phyloP scores from a whole-genome alignment of 2,888 invertebrate species.

The Elegia similella region DNA sequence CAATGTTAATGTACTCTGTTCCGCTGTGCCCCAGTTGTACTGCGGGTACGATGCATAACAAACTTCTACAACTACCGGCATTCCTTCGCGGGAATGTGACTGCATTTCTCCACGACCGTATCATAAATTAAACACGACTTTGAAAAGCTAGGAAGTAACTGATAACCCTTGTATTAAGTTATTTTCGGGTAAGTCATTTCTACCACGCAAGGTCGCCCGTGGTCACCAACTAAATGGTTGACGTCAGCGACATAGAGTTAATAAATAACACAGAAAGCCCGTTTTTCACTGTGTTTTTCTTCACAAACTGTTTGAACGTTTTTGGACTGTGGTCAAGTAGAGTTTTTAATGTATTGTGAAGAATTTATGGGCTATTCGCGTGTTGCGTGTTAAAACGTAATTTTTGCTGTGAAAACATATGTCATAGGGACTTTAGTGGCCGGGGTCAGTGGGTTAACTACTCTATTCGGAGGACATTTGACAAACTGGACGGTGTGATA shows the following conservation, averaged over 20 bases:
- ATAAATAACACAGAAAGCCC: neutral
- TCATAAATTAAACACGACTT: constrained; percentile 12
- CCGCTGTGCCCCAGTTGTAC: neutral
- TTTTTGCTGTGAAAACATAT: constrained; percentile 51
- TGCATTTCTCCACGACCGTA: constrained; percentile 7
- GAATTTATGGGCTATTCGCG: constrained; percentile 38
- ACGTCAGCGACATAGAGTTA: constrained; percentile 14
- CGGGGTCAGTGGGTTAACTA: constrained; percentile 52
- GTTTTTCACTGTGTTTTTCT: neutral
- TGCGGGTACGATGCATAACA: neutral
- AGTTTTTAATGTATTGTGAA: constrained; percentile 27
- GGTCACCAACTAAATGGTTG: neutral
- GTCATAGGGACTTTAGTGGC: constrained; percentile 46
- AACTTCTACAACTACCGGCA: constrained; percentile 1
- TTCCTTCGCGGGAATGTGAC: constrained; percentile 2
- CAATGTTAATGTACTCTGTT: neutral
- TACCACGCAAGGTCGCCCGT: constrained; percentile 25
- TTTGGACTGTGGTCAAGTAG: neutral
- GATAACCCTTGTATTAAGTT: constrained; percentile 24
- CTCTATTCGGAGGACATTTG: constrained; percentile 37
- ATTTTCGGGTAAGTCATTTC: constrained; percentile 20
- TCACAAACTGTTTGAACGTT: neutral
- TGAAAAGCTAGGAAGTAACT: constrained; percentile 19
- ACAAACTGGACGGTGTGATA: constrained; percentile 27
- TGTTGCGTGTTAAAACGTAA: constrained; percentile 43